These are phyloP conservation scores for Aix galericulata DNA, from an alignment of 2,113 vertebrate genomes.

Conservation along the genomic window DNA sequence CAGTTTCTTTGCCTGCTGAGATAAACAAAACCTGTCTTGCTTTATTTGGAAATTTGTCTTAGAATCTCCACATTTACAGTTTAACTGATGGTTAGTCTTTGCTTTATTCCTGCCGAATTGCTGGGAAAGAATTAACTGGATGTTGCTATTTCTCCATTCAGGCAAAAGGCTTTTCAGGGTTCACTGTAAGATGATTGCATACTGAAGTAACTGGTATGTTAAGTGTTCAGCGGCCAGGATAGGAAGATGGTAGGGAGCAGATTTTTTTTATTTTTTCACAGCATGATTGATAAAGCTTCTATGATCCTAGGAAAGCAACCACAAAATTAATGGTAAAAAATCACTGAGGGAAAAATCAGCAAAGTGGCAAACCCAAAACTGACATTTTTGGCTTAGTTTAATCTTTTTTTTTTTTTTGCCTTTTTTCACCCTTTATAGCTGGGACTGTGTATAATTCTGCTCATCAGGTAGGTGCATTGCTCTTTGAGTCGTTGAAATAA, in stretches of 20 bases:
- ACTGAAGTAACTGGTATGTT: neutral
- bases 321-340: neutral
- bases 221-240: neutral
- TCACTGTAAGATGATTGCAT: neutral
- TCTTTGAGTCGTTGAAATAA: neutral
- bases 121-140: neutral
- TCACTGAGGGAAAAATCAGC: neutral
- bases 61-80: neutral
- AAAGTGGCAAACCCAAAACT: neutral
- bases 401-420: neutral
- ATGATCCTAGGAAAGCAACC: neutral
- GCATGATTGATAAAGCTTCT: neutral
- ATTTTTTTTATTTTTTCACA: neutral
- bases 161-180: neutral
- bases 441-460: neutral
- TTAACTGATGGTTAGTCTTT: neutral
- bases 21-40: neutral
- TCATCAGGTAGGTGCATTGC: neutral
- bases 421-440: fast-evolving
- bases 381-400: neutral
- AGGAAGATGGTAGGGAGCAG: neutral
- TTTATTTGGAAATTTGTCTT: neutral
- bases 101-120: neutral
- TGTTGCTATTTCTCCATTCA: neutral
- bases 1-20: neutral